These are phyloP conservation scores for Pachypeltis micranthus DNA, from an alignment of 1,140 invertebrate genomes.

Conservation along the genomic window DNA sequence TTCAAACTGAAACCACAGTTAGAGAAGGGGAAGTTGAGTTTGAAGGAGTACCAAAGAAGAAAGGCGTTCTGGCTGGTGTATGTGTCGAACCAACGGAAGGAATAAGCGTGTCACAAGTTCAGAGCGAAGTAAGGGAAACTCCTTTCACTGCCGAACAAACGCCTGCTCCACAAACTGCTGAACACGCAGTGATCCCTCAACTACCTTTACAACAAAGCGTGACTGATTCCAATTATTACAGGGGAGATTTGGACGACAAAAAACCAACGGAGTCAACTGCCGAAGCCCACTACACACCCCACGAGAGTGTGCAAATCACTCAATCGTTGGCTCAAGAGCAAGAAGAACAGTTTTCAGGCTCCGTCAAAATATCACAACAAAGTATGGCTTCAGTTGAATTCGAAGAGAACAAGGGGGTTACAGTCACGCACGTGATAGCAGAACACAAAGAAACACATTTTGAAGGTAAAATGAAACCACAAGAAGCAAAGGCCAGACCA, in stretches of 20 bases:
- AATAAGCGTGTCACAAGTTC: conserved; percentile 25
- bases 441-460: conserved; percentile 30
- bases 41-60: conserved; percentile 27
- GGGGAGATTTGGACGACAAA: conserved; percentile 23
- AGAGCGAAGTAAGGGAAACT: conserved; percentile 34
- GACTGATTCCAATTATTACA: conserved; percentile 20
- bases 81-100: conserved; percentile 29
- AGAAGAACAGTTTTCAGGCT: conserved; percentile 33
- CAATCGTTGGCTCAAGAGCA: conserved; percentile 36
- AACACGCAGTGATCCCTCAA: conserved; percentile 29
- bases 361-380: conserved; percentile 30
- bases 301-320: conserved; percentile 33
- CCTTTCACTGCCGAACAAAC: conserved; percentile 24
- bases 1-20: conserved; percentile 37
- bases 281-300: conserved; percentile 27
- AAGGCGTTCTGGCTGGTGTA: conserved; percentile 30
- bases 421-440: conserved; percentile 27
- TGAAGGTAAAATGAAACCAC: not conserved
- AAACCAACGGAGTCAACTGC: conserved; percentile 25
- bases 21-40: conserved; percentile 41
- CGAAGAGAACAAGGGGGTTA: conserved; percentile 34
- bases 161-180: conserved; percentile 31
- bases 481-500: conserved; percentile 20
- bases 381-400: conserved; percentile 29
- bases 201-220: conserved; percentile 34